Evolutionary conservation across 1,140 invertebrate species (phyloP), one percentile per base, ranked within the genome.

Genomic region (Brachionus sp.): DNA sequence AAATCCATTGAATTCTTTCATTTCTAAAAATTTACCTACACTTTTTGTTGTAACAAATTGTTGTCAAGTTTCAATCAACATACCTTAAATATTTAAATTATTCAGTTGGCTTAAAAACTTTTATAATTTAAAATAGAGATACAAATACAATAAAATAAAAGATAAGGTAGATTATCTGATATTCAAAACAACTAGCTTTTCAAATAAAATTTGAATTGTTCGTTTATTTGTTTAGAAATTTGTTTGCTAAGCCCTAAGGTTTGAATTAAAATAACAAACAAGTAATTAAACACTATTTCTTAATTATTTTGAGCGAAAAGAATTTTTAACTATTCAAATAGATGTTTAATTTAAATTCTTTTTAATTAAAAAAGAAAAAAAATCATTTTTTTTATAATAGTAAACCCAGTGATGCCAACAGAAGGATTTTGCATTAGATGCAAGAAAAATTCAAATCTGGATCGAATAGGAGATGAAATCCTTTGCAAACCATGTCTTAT

Each of bases 401-500:
- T 19, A 16, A 39, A 70, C n/a, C 35, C 7, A 39, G 12, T 39
- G 7, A 70, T 37, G 64, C 33, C 64, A 33, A 39, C 9, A 16
- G 33, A 70, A 70, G 35, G 66, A n/a, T 19, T 19, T 39, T 70
- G 66, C 16, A 19, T 39, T 10, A 70, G 66, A 39, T 70, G 66
- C 35, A 39, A 39, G 16, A 37, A 70, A 5, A 70, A 9, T 39
- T 7, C 33, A 10, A 70, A 16, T 7, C 9, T 70, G 16, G 66
- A 70, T n/a, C 16, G 16, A 6, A 70, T 70, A 42, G 13, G 33
- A 16, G 33, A 35, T 10, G 66, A 70, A 19, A 23, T 19, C 5
- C 16, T 70, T 7, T 70, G 66, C 66, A 70, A 70, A 39, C 66
- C 66, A 39, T 70, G 66, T 70, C 16, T 70, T 37, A 70, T 70